Evolutionary conservation across 1,140 invertebrate genomes (phyloP).

Genomic region (Drosophila lacertosa): DNA sequence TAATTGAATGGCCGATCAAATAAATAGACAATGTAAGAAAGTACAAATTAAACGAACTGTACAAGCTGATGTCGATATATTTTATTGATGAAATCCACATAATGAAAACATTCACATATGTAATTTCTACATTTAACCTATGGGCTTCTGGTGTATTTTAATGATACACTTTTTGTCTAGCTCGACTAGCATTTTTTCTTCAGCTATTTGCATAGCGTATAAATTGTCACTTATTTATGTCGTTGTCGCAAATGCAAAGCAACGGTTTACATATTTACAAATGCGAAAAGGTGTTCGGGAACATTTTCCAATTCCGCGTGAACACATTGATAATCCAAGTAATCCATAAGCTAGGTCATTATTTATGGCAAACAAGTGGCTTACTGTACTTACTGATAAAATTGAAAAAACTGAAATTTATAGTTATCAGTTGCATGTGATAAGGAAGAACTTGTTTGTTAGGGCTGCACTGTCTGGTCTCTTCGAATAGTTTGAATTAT

Average conservation of each 20-base stretch:
- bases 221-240: neutral
- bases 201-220: conserved; percentile 11
- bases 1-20: conserved; percentile 21
- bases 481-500: neutral
- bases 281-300: conserved; percentile 1
- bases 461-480: neutral
- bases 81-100: no score
- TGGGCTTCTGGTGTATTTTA: neutral
- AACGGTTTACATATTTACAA: neutral
- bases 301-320: neutral
- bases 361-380: neutral
- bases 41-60: no score
- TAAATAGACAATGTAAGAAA: neutral
- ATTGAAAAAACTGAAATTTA: neutral
- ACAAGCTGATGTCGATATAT: no score
- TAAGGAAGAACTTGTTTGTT: no score
- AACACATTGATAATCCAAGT: neutral
- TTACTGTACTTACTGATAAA: neutral
- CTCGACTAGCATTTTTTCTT: neutral
- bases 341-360: neutral
- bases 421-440: neutral
- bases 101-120: neutral
- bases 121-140: neutral
- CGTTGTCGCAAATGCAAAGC: neutral
- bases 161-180: neutral